Conservation (phyloP, 2,888 invertebrate genomes). For the Troides oblongomaculatus region DNA sequence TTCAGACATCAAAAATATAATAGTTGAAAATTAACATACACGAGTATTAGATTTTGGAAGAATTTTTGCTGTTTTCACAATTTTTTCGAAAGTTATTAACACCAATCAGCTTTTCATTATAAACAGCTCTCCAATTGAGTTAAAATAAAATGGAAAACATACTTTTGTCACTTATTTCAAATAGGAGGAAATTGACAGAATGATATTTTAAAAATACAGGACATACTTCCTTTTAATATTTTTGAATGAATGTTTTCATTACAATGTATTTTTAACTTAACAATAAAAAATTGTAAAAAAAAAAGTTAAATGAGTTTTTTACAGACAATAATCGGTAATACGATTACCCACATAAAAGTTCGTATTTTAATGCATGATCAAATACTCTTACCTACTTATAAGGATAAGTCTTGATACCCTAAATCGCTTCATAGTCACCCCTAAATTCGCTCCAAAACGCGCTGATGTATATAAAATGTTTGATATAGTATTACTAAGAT, state of each 20-base stretch:
- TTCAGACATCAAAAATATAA: background rate
- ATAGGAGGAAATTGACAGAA: background rate
- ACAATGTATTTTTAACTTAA: background rate
- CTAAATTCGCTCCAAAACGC: too few relatives aligned
- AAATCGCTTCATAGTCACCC: too few relatives aligned
- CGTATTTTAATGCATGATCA: too few relatives aligned
- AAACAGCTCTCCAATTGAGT: background rate
- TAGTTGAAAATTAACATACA: background rate
- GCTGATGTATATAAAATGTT: too few relatives aligned
- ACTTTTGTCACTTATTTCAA: background rate
- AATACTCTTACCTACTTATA: too few relatives aligned
- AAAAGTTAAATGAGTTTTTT: too few relatives aligned
- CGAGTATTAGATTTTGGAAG: background rate
- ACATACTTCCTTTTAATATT: background rate
- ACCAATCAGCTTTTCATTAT: background rate
- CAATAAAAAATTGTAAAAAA: too few relatives aligned
- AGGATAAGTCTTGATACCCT: too few relatives aligned
- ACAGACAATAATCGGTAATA: too few relatives aligned
- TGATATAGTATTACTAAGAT: too few relatives aligned
- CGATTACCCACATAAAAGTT: too few relatives aligned
- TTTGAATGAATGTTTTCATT: background rate
- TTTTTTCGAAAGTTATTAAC: background rate
- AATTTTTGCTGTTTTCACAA: background rate
- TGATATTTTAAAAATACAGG: background rate
- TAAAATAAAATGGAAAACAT: background rate